Evolutionary conservation across 2,888 invertebrate species (phyloP), one percentile per base, ranked within the genome.

Genomic region (Vanessa cardui): DNA sequence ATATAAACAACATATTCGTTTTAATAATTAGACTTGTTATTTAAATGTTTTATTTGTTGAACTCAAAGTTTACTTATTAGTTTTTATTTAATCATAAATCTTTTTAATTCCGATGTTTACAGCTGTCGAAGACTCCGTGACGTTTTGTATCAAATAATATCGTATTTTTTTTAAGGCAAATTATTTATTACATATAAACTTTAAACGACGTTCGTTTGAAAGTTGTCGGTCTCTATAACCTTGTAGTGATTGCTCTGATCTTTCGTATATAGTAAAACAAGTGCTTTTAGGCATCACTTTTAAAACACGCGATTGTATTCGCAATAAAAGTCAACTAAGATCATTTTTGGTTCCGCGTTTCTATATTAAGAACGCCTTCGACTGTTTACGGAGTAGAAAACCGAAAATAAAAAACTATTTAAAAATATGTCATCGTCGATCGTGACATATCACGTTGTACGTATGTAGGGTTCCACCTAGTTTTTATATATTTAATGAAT

Each of bases 201-300:
- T 54, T 61, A 64, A 64, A n/a, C 39, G 47, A 20, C 16, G 21
- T 49, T 39, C 33, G 39, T 58, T 64, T 50, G 67, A 62, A 67
- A 67, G 67, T 58, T 45, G 50, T 50, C 50, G n/a, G n/a, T 50
- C 58, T 58, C 16, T 63, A 33, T 67, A 16, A 56, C 68, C 70
- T 70, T 68, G 70, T 20, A 15, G 52, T 54, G 52, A 54, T 52
- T 31, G 58, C 18, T 64, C 21, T 58, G 49, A 62, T 66, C 58
- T 65, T 65, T 52, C 39, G 44, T 50, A 52, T 62, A 54, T 60
- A 66, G 58, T 18, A 47, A 65, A 65, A 70, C 70, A 45, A 65
- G 62, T 62, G 68, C 45, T 60, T 68, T 68, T 62, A 68, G 52
- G 56, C 44, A 56, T 70, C 20, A 66, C 46, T 64, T 59, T 47